Conservation (phyloP, 1,140 invertebrate species). For the Cotesia glomerata region DNA sequence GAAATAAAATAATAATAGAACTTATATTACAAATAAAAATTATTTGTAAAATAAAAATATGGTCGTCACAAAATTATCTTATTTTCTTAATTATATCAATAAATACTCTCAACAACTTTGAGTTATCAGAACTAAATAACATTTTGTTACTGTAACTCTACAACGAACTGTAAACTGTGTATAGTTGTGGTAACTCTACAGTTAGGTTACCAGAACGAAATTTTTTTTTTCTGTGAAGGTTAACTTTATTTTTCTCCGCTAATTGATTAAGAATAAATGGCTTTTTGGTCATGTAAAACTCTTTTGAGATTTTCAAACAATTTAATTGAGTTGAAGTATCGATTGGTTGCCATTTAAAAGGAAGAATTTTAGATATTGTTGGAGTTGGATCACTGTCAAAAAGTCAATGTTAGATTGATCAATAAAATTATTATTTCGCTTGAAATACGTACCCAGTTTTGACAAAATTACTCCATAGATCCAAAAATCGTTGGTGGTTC, state of each 20-base stretch:
- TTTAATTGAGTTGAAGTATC: slow-evolving; percentile 19
- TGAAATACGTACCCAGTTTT: slow-evolving; percentile 44
- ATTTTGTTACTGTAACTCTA: too few species aligned
- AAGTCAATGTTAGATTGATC: too few species aligned
- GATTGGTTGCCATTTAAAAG: slow-evolving; percentile 52
- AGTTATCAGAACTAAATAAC: too few species aligned
- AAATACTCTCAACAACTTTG: too few species aligned
- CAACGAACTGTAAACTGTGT: too few species aligned
- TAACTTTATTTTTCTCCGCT: background rate
- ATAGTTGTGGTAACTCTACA: too few species aligned
- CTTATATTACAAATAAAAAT: too few species aligned
- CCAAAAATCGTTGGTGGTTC: slow-evolving; percentile 43
- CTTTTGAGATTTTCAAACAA: slow-evolving; percentile 34
- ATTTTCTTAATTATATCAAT: too few species aligned
- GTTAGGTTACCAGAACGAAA: too few species aligned
- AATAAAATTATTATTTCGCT: background rate
- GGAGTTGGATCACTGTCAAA: background rate
- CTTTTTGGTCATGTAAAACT: slow-evolving; percentile 28
- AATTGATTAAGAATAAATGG: slow-evolving; percentile 18
- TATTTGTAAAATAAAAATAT: too few species aligned
- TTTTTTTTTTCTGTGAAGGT: background rate
- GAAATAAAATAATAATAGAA: too few species aligned
- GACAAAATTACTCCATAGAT: slow-evolving; percentile 57
- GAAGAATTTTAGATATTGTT: slow-evolving; percentile 36
- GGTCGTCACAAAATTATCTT: too few species aligned